Evolutionary conservation across 2,888 invertebrate genomes (phyloP).

Genomic region (Drosophila tanythrix): DNA sequence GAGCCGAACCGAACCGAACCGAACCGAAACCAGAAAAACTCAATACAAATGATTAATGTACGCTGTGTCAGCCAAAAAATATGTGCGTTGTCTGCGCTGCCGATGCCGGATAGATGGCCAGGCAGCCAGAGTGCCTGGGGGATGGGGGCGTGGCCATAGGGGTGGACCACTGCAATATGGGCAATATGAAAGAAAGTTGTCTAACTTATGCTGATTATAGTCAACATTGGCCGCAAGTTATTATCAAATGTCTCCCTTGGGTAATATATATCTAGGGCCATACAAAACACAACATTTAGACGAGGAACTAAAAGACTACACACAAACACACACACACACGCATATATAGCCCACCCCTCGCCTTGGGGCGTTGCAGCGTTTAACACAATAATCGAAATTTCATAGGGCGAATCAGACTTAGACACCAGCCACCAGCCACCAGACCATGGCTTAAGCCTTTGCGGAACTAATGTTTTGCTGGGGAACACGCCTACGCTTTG

Average conservation of each 20-base stretch:
- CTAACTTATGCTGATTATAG: constrained; percentile 78
- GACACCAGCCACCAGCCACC: background rate
- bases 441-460: constrained; percentile 55
- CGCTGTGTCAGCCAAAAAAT: constrained; percentile 73
- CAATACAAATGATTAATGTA: constrained; percentile 72
- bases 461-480: constrained; percentile 40
- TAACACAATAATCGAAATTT: constrained; percentile 76
- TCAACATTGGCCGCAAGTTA: constrained; percentile 73
- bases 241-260: constrained; percentile 77
- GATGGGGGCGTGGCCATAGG: constrained; percentile 29
- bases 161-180: constrained; percentile 34
- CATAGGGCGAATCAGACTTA: constrained; percentile 15
- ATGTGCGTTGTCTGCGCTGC: constrained; percentile 61
- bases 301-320: background rate
- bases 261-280: constrained; percentile 65
- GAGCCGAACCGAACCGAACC: constrained; percentile 7
- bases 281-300: constrained; percentile 32
- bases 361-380: constrained; percentile 55
- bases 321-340: background rate
- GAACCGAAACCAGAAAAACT: constrained; percentile 29
- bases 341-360: background rate
- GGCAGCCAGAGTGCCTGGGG: constrained; percentile 8
- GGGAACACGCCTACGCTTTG: constrained; percentile 47
- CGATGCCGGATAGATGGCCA: constrained; percentile 34
- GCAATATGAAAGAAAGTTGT: constrained; percentile 57